These are phyloP conservation scores for Mandrillus leucophaeus DNA, from an alignment of 2,113 vertebrate species.

Conservation along the genomic window DNA sequence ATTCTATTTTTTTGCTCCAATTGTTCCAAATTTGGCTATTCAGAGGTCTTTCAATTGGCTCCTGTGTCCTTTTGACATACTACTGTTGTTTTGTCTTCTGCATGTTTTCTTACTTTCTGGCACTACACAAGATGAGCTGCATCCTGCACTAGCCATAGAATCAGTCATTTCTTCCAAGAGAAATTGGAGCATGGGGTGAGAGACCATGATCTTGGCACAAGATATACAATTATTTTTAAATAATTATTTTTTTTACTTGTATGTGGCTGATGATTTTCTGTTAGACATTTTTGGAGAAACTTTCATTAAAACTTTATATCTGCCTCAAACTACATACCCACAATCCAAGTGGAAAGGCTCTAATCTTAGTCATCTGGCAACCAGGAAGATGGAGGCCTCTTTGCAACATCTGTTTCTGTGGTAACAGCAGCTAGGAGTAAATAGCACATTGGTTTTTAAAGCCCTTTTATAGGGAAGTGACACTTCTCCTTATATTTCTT, in stretches of 20 bases:
- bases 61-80: not conserved
- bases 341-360: not conserved
- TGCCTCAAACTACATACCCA: not conserved
- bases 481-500: not conserved
- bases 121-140: fast-evolving
- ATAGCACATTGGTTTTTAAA: not conserved
- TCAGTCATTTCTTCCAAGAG: not conserved
- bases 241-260: not conserved
- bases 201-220: not conserved
- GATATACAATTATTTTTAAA: not conserved
- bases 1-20: not conserved
- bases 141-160: not conserved
- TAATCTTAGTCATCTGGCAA: not conserved
- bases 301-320: not conserved
- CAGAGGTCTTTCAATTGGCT: not conserved
- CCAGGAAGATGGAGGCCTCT: not conserved
- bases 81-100: not conserved
- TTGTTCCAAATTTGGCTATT: not conserved
- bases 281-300: not conserved
- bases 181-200: not conserved
- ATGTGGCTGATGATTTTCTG: not conserved
- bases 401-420: not conserved
- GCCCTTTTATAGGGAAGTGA: not conserved
- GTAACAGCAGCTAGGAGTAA: not conserved
- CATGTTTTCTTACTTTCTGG: not conserved